Conservation (phyloP, 2,888 invertebrate species). For the Teleiodes luculella region DNA sequence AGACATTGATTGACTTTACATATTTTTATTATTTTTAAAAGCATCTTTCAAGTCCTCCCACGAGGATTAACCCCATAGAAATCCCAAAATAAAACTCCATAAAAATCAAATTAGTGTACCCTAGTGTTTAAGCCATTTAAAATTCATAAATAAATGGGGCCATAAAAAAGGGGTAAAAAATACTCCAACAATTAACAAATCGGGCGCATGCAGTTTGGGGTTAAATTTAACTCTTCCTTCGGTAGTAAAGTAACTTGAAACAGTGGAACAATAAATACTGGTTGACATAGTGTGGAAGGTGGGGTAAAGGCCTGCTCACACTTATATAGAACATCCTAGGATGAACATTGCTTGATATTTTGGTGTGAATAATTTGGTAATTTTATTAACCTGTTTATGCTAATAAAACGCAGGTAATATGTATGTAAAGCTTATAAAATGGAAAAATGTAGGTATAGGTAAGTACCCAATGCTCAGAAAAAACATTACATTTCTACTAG, state of each 20-base stretch:
- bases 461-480: no score
- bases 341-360: no score
- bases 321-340: not conserved
- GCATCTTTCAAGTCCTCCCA: not conserved
- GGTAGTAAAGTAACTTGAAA: constrained; percentile 53
- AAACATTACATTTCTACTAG: no score
- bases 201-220: constrained; percentile 61
- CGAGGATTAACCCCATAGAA: constrained; percentile 37
- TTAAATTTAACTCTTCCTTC: constrained; percentile 69
- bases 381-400: no score
- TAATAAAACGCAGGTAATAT: no score
- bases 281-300: constrained; percentile 42
- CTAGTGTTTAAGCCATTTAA: constrained; percentile 63
- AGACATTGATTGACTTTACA: not conserved
- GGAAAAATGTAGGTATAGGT: no score
- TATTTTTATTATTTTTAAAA: not conserved
- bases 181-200: constrained; percentile 75
- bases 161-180: constrained; percentile 53
- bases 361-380: no score
- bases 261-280: constrained; percentile 62
- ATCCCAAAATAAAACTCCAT: constrained; percentile 66
- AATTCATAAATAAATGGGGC: constrained; percentile 66
- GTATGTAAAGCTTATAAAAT: no score
- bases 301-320: constrained; percentile 23
- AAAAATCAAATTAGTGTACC: constrained; percentile 75